Conservation (phyloP, 2,113 vertebrate genomes). For the Paramisgurnus dabryanus region DNA sequence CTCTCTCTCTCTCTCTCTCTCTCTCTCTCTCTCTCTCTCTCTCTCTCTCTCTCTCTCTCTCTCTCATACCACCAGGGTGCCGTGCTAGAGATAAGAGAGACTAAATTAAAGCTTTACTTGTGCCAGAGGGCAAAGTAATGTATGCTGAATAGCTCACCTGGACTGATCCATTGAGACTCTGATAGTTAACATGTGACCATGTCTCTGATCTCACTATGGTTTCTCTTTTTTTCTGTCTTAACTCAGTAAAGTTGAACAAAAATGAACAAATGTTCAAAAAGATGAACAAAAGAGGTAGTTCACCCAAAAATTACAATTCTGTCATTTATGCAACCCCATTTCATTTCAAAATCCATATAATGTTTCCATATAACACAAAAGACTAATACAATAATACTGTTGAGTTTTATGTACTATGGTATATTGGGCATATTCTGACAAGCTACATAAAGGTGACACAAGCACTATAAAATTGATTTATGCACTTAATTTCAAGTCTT, state of each 20-base stretch:
- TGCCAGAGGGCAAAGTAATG: not conserved
- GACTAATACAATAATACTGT: no score
- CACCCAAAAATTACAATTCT: not conserved
- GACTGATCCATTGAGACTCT: not conserved
- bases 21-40: not conserved
- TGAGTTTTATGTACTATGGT: no score
- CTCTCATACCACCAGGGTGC: constrained; percentile 15
- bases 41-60: constrained; percentile 4
- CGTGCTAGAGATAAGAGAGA: constrained; percentile 7
- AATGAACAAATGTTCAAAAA: not conserved
- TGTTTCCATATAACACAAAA: not conserved
- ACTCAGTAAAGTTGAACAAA: not conserved
- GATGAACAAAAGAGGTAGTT: constrained; percentile 2
- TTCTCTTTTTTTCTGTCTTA: not conserved
- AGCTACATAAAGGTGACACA: no score
- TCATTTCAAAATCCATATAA: not conserved
- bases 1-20: constrained; percentile 13
- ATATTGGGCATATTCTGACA: no score
- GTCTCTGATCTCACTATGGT: not conserved
- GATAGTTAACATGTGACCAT: not conserved
- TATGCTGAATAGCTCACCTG: constrained; percentile 20
- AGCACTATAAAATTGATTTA: no score
- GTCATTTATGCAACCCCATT: not conserved
- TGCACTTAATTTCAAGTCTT: not conserved
- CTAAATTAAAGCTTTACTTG: constrained; percentile 42